Evolutionary conservation across 2,797 vertebrate genomes (phyloP).

Genomic region (Varecia variegata): DNA sequence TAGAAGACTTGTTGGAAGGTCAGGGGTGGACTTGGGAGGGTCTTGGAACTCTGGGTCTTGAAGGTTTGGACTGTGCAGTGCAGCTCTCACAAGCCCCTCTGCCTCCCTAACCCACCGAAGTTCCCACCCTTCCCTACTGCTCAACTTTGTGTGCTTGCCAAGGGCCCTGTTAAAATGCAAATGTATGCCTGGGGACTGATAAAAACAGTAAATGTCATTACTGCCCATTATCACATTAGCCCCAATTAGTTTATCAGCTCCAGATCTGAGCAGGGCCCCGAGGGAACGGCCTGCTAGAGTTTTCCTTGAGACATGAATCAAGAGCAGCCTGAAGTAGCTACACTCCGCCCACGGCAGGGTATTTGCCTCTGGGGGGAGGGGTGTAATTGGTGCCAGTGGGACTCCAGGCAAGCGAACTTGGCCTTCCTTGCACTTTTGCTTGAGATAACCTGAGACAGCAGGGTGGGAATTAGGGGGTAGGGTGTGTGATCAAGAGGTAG

Average conservation of each 20-base stretch:
- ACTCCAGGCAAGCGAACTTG: background rate
- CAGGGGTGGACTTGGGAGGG: background rate
- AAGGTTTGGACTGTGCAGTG: background rate
- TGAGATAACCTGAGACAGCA: background rate
- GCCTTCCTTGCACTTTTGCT: background rate
- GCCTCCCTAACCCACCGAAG: background rate
- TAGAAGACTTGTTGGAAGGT: background rate
- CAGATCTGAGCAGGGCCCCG: slow-evolving; percentile 66
- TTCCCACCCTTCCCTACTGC: background rate
- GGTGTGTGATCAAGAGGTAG: background rate
- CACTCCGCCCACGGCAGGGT: background rate
- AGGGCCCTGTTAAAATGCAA: slow-evolving; percentile 52
- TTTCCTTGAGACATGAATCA: slow-evolving; percentile 53
- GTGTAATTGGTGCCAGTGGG: background rate
- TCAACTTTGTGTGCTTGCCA: background rate
- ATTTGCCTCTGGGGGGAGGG: background rate
- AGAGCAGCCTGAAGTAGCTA: background rate
- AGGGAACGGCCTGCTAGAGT: slow-evolving; percentile 34
- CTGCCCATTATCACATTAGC: slow-evolving; percentile 76
- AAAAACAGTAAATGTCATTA: slow-evolving; percentile 71
- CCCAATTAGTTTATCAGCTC: slow-evolving; percentile 75
- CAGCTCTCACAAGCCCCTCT: background rate
- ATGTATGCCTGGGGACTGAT: slow-evolving; percentile 41
- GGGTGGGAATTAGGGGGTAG: background rate
- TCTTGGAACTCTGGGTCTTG: background rate